Evolutionary conservation across 2,797 vertebrate species (phyloP).

Genomic region (Artibeus jamaicensis): DNA sequence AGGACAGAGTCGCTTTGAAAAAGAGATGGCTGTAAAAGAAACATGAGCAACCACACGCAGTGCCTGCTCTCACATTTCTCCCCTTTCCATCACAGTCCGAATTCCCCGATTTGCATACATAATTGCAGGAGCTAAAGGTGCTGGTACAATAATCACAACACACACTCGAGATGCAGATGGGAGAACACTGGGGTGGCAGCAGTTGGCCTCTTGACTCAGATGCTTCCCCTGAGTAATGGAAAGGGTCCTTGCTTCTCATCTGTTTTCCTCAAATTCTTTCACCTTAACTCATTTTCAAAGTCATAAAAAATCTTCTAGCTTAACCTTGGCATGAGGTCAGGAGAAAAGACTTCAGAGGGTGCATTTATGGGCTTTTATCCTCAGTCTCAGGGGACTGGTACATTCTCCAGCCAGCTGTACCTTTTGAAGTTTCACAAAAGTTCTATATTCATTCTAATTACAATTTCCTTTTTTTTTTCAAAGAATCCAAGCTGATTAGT

Average conservation of each 20-base stretch:
- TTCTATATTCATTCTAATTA: slow-evolving; percentile 64
- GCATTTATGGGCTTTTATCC: slow-evolving; percentile 63
- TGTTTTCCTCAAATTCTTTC: slow-evolving; percentile 56
- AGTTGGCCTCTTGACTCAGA: neutral
- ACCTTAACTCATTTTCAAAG: slow-evolving; percentile 70
- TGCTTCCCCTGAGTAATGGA: slow-evolving; percentile 16
- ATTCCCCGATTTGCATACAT: neutral
- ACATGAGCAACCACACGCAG: neutral
- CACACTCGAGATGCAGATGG: neutral
- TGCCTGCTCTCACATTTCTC: neutral
- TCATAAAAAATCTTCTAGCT: slow-evolving; percentile 62
- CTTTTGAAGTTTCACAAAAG: slow-evolving; percentile 72
- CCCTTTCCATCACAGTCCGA: neutral
- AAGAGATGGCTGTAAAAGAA: neutral
- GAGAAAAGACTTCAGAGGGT: slow-evolving; percentile 64
- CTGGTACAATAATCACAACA: neutral
- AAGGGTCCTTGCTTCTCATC: neutral
- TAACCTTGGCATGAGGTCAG: slow-evolving; percentile 73
- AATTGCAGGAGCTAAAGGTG: neutral
- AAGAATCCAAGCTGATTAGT: slow-evolving; percentile 55
- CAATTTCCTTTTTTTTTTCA: neutral
- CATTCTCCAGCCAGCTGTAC: slow-evolving; percentile 60
- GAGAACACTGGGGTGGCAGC: neutral
- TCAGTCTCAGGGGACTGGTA: slow-evolving; percentile 52
- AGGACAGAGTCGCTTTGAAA: neutral